These are phyloP conservation scores for Patella caerulea DNA, from an alignment of 2,888 invertebrate species.

Conservation along the genomic window DNA sequence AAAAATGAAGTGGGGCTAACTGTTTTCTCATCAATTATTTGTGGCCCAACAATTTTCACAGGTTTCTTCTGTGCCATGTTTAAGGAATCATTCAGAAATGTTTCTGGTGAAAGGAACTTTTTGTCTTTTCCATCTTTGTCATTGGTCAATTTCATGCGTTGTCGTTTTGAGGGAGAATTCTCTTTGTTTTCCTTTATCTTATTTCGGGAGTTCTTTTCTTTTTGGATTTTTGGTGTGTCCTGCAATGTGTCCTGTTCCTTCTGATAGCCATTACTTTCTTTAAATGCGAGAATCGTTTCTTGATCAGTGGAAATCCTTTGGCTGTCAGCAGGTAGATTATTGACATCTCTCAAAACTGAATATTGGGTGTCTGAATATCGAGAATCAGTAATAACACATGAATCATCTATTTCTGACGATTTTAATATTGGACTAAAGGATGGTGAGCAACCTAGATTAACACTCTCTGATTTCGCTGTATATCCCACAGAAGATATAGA, in stretches of 20 bases:
- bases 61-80: background rate
- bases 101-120: constrained; percentile 32
- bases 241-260: background rate
- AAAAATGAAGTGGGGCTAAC: constrained; percentile 56
- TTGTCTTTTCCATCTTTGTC: background rate
- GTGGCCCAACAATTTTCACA: background rate
- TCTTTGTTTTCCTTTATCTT: background rate
- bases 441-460: constrained; percentile 1
- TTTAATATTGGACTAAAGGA: constrained; percentile 5
- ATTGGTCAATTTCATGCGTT: background rate
- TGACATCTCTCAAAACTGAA: constrained; percentile 14
- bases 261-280: background rate
- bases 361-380: constrained; percentile 25
- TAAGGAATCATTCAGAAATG: constrained; percentile 36
- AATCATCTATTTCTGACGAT: background rate
- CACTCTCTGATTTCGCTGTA: background rate
- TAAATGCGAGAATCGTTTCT: background rate
- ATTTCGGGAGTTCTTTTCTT: background rate
- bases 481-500: background rate
- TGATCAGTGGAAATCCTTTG: background rate
- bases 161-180: background rate
- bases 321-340: background rate
- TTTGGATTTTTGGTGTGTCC: background rate
- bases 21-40: background rate
- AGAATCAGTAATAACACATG: constrained; percentile 26